These are phyloP conservation scores for Orientallactaga bullata DNA, from an alignment of 2,113 vertebrate species.

Conservation along the genomic window DNA sequence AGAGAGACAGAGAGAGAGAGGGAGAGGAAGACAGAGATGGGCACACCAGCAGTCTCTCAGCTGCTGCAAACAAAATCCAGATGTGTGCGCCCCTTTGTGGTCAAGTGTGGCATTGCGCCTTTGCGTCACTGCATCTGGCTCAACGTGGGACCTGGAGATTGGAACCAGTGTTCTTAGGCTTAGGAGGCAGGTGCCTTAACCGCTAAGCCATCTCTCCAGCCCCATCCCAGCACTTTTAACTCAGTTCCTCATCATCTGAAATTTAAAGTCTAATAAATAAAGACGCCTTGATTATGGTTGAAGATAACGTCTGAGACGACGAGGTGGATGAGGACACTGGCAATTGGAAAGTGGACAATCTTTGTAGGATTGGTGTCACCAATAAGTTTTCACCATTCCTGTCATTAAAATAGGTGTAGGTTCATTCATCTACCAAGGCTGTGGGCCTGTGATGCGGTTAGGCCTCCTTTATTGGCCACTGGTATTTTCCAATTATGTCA, in stretches of 20 bases:
- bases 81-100: too few species aligned
- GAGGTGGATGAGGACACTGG: background rate
- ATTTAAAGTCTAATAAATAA: background rate
- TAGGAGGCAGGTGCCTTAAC: too few species aligned
- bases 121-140: too few species aligned
- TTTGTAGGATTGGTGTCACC: background rate
- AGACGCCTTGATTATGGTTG: background rate
- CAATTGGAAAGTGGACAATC: background rate
- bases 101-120: too few species aligned
- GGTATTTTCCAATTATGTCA: background rate
- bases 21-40: too few species aligned
- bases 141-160: too few species aligned
- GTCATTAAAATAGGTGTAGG: background rate
- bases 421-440: background rate
- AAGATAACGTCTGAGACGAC: background rate
- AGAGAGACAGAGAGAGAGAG: too few species aligned
- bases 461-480: background rate
- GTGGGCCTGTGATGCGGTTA: background rate
- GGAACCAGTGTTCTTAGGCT: too few species aligned
- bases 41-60: too few species aligned
- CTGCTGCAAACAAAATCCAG: too few species aligned
- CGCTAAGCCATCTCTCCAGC: too few species aligned
- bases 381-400: background rate
- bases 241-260: background rate
- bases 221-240: background rate